A percentile compares a stretch with the other conserved stretches of the same genome.
Conservation (phyloP, 2,113 vertebrate species). For the Mesocricetus auratus region DNA sequence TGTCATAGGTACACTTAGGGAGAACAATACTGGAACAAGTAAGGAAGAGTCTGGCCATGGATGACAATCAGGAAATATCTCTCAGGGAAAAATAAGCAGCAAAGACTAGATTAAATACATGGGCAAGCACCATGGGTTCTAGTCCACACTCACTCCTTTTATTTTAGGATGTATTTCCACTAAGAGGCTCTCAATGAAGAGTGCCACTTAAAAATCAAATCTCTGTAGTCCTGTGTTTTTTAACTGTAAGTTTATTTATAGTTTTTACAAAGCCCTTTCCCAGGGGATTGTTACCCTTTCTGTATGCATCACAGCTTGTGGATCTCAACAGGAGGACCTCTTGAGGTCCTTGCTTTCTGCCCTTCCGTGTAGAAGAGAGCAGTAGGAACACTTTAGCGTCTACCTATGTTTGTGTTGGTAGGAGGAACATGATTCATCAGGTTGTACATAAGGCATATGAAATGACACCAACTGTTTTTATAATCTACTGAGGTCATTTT, state of each 20-base stretch:
- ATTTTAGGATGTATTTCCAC: neutral
- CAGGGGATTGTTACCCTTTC: neutral
- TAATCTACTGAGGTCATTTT: conserved; percentile 17
- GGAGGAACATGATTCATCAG: neutral
- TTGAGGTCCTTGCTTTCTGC: neutral
- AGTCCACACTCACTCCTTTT: neutral
- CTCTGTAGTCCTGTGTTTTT: neutral
- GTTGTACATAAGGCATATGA: neutral
- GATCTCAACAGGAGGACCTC: neutral
- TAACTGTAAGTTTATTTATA: neutral
- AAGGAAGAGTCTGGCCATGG: neutral
- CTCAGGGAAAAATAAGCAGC: neutral
- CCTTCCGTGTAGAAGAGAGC: neutral
- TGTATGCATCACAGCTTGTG: neutral
- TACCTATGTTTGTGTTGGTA: neutral
- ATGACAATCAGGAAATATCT: neutral
- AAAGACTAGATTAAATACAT: neutral
- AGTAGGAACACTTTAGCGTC: neutral
- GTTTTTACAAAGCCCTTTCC: neutral
- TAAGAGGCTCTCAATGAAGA: neutral
- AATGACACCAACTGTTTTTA: neutral
- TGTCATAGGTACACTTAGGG: neutral
- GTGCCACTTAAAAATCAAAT: neutral
- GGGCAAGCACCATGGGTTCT: neutral
- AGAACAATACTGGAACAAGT: neutral